phyloP scores from a whole-genome alignment of 2,113 vertebrate species.

The Bagarius yarrelli region DNA sequence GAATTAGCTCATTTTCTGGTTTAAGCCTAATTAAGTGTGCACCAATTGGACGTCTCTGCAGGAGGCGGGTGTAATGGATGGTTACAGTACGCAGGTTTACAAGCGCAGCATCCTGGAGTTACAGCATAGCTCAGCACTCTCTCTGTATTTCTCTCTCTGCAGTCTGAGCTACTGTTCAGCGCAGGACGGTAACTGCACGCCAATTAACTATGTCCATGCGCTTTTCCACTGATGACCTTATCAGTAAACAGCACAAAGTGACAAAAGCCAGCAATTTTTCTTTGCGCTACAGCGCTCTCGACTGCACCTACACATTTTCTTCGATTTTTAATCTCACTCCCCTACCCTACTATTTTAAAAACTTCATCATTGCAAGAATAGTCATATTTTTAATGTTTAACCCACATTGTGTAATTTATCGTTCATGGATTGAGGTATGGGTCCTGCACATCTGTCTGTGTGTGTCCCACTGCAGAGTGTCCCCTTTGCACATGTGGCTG shows the following conservation, averaged over 20 bases:
- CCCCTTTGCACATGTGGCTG: slow-evolving; percentile 30
- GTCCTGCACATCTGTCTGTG: slow-evolving; percentile 18
- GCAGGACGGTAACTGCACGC: slow-evolving; percentile 54
- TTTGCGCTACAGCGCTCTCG: slow-evolving; percentile 18
- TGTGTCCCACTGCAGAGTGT: slow-evolving; percentile 48
- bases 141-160: slow-evolving; percentile 55
- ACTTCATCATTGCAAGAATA: not conserved
- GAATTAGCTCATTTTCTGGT: slow-evolving; percentile 1
- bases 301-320: slow-evolving; percentile 36
- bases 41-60: slow-evolving; percentile 15
- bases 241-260: slow-evolving; percentile 70
- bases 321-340: slow-evolving; percentile 1
- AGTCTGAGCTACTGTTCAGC: slow-evolving; percentile 56
- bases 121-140: slow-evolving; percentile 44
- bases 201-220: slow-evolving; percentile 61
- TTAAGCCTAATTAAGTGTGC: slow-evolving; percentile 9
- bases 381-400: not conserved
- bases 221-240: slow-evolving; percentile 66
- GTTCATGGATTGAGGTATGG: not conserved
- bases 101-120: slow-evolving; percentile 40
- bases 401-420: not conserved
- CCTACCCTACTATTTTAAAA: not conserved
- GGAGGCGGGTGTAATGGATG: slow-evolving; percentile 15
- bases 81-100: slow-evolving; percentile 10
- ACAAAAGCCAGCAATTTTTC: slow-evolving; percentile 50